Evolutionary conservation across 2,797 vertebrate species (phyloP).

Genomic region (Toxotes lorentzi): DNA sequence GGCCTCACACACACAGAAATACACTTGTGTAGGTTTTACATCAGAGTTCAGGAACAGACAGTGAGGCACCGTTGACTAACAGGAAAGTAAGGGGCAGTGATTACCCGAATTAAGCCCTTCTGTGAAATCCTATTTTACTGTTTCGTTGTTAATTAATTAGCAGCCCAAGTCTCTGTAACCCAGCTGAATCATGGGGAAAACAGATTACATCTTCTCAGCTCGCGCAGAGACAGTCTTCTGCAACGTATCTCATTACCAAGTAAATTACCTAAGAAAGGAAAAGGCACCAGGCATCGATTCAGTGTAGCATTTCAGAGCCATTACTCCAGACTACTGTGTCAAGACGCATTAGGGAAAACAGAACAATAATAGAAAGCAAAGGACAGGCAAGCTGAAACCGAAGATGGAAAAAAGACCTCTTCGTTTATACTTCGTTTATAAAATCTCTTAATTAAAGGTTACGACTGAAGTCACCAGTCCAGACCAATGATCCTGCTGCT

Average conservation of each 20-base stretch:
- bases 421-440: slow-evolving; percentile 23
- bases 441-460: slow-evolving; percentile 26
- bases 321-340: slow-evolving; percentile 77
- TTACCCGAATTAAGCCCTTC: slow-evolving; percentile 70
- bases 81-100: slow-evolving; percentile 41
- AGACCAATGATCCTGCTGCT: slow-evolving; percentile 2
- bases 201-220: slow-evolving; percentile 73
- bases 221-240: slow-evolving; percentile 62
- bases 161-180: slow-evolving; percentile 57
- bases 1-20: slow-evolving; percentile 8
- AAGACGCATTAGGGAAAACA: slow-evolving; percentile 69
- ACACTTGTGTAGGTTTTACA: slow-evolving; percentile 21
- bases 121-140: slow-evolving; percentile 66
- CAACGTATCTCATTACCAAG: slow-evolving; percentile 80
- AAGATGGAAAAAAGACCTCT: slow-evolving; percentile 39
- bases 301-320: slow-evolving; percentile 78
- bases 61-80: not conserved
- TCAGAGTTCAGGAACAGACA: slow-evolving; percentile 48
- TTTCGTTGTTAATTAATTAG: slow-evolving; percentile 83
- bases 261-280: slow-evolving; percentile 81
- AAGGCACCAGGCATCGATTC: slow-evolving; percentile 81
- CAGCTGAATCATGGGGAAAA: slow-evolving; percentile 68
- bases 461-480: slow-evolving; percentile 1
- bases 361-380: slow-evolving; percentile 68
- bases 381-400: slow-evolving; percentile 41